Base-by-base conservation (phyloP, 2,797 vertebrate genomes). In the Spea hammondii region DNA sequence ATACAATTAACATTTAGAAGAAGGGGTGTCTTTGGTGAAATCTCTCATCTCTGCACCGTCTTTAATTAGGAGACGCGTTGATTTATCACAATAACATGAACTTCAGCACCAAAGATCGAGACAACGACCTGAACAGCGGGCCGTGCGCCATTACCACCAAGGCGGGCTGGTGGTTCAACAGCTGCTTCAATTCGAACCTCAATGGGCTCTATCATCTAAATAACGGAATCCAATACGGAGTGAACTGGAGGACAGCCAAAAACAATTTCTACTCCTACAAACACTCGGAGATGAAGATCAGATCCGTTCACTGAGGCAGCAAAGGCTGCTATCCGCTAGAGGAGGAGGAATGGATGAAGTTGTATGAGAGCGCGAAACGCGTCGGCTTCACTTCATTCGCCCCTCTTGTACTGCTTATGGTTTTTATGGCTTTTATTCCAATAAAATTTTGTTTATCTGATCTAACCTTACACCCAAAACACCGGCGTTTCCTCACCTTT, bases 81-180 rank as follows among this genome's bases (percentile, higher is more conserved):
- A 59, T 53, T 3, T 50, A 46, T 7, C 78, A 79, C 8, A 80
- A 80, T 10, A 50, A 68, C 53, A 68, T 49, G 48, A 32, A 4
- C 17, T 80, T 80, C 66, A 59, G 64, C 64, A 76, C 78, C 5
- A 12, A 59, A 59, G 55, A 59, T 4, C 9, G 70, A 49, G 78
- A 80, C 65, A 75, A 79, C 47, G 78, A 79, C 6, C 5, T 4
- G 32, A 32, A 32, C 32, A 2, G 32, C 32, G 32, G 32, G 32
- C 32, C 32, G 8, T 94, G 93, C 0, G 87, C 93, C 83, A 85
- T 92, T 84, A 92, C 89, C 0, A 93, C 94, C 83, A 85, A 84
- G 12, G 93, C 91, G 0, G 93, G 93, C 71, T 94, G 93, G 93
- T 94, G 93, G 93, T 94, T 93, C 87, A 89, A 74, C 70, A 92